These are phyloP conservation scores for Anableps anableps DNA, from an alignment of 2,797 vertebrate species.

Conservation along the genomic window DNA sequence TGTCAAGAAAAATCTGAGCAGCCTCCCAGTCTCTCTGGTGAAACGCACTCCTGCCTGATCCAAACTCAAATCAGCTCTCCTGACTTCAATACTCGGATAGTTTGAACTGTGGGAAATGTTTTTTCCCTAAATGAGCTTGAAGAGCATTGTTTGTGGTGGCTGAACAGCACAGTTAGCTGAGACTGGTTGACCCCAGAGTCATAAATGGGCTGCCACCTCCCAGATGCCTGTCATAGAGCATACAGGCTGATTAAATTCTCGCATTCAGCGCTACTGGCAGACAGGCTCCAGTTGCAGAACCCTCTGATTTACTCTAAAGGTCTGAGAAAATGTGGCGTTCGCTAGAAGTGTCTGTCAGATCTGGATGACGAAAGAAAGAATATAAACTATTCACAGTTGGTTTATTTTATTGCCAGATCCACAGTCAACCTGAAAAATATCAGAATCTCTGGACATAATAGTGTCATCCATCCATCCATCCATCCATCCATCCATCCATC, in stretches of 20 bases:
- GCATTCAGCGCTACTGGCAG: not conserved
- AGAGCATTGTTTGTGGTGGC: constrained; percentile 53
- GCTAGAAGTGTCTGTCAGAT: not conserved
- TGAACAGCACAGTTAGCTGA: constrained; percentile 43
- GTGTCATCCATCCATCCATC: not conserved
- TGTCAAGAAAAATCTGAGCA: constrained; percentile 23
- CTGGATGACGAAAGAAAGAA: not conserved
- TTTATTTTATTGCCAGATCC: not conserved
- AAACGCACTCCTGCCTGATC: constrained; percentile 36
- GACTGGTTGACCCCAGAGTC: constrained; percentile 57
- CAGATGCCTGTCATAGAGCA: constrained; percentile 32
- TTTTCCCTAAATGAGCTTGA: constrained; percentile 47
- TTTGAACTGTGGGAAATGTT: constrained; percentile 20
- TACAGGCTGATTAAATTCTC: constrained; percentile 30
- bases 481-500: accelerated
- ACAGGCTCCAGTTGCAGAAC: constrained; percentile 13
- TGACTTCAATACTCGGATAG: constrained; percentile 38
- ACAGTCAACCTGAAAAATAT: not conserved
- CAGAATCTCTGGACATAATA: not conserved
- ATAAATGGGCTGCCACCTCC: constrained; percentile 67
- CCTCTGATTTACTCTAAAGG: not conserved
- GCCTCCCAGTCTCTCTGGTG: constrained; percentile 22
- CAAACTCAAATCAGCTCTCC: constrained; percentile 30
- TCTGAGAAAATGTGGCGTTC: not conserved
- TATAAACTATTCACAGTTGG: too few relatives aligned